Evolutionary conservation across 2,888 invertebrate genomes (phyloP).

Genomic region (Idaea biselata): DNA sequence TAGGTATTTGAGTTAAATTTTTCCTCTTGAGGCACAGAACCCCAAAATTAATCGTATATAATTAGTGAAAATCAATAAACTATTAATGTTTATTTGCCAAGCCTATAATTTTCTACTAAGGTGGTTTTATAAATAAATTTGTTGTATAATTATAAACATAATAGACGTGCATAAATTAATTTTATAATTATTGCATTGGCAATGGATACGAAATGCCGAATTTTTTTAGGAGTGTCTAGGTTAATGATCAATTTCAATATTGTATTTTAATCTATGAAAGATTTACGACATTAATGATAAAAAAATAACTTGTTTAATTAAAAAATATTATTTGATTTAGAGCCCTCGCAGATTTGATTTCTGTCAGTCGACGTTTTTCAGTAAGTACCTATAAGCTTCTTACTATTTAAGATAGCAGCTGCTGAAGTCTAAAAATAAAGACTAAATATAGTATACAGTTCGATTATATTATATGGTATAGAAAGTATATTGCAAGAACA

Average conservation of each 20-base stretch:
- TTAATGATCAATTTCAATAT: slow-evolving; percentile 1
- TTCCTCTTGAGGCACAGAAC: too few relatives aligned
- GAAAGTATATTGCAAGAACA: too few relatives aligned
- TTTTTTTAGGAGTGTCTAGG: background rate
- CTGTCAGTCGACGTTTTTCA: background rate
- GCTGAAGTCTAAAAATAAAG: too few relatives aligned
- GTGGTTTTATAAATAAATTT: slow-evolving; percentile 34
- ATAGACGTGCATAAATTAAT: slow-evolving; percentile 17
- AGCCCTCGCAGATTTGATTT: background rate
- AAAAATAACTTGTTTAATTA: background rate
- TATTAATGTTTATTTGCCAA: slow-evolving; percentile 23
- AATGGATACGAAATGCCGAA: background rate
- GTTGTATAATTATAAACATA: slow-evolving; percentile 8
- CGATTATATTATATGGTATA: too few relatives aligned
- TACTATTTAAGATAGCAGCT: too few relatives aligned
- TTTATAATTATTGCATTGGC: background rate
- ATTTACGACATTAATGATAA: background rate
- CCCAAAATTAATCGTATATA: background rate
- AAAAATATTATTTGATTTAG: background rate
- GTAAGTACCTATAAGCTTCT: too few relatives aligned
- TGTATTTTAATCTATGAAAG: slow-evolving; percentile 1
- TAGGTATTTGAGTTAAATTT: too few relatives aligned
- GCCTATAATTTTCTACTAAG: slow-evolving; percentile 57
- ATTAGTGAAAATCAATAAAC: slow-evolving; percentile 1
- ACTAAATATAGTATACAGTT: too few relatives aligned